Conservation (phyloP, 1,140 invertebrate species). For the Potamilus streckersoni region DNA sequence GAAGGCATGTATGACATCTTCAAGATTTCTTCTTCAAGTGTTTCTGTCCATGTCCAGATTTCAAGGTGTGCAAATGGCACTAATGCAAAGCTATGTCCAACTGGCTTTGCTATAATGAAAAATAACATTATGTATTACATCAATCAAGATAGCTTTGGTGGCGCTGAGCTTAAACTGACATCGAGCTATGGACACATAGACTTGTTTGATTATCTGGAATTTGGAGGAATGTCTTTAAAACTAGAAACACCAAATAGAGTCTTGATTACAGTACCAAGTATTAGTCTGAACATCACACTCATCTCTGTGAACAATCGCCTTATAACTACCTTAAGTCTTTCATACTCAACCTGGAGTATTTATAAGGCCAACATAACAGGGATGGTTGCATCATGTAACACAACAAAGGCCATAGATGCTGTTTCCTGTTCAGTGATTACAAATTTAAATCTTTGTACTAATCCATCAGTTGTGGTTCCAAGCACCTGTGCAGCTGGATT, state of each 20-base stretch:
- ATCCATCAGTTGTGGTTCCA: constrained; percentile 9
- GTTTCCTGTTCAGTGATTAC: constrained; percentile 15
- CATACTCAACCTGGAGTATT: constrained; percentile 13
- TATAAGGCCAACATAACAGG: constrained; percentile 9
- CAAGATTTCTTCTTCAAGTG: neutral
- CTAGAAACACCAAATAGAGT: constrained; percentile 20
- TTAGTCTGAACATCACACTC: constrained; percentile 11
- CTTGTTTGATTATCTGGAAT: constrained; percentile 9
- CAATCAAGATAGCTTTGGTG: constrained; percentile 17
- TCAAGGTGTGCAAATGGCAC: constrained; percentile 11
- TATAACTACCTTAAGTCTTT: constrained; percentile 14
- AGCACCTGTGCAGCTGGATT: neutral
- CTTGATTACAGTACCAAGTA: constrained; percentile 14
- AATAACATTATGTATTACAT: constrained; percentile 14
- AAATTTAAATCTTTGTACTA: constrained; percentile 7
- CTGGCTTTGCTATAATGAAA: constrained; percentile 37
- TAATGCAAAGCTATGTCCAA: constrained; percentile 21
- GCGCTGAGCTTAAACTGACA: constrained; percentile 26
- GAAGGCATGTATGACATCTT: constrained; percentile 28
- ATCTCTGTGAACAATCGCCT: constrained; percentile 18
- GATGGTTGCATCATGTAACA: constrained; percentile 19
- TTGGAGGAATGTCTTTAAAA: constrained; percentile 21
- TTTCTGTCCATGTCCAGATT: constrained; percentile 25
- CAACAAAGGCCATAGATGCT: constrained; percentile 18
- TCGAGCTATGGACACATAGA: neutral